These are phyloP conservation scores for Brachyalestes nurse DNA, from an alignment of 2,797 vertebrate genomes.

Conservation along the genomic window DNA sequence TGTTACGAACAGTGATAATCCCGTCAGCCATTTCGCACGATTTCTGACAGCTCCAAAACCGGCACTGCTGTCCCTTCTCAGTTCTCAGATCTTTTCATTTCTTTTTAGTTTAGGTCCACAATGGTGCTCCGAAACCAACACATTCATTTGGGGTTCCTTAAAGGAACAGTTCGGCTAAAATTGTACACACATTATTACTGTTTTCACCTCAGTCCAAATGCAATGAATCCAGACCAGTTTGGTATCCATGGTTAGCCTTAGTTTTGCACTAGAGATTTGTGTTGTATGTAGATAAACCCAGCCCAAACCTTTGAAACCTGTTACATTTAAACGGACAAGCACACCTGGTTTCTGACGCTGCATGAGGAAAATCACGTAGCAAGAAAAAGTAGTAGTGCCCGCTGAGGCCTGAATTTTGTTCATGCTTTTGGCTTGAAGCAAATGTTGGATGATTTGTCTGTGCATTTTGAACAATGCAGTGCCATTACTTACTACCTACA, in stretches of 20 bases:
- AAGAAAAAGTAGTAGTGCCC: background rate
- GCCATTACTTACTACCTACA: background rate
- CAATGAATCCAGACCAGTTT: background rate
- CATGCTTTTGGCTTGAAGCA: background rate
- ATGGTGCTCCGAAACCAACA: background rate
- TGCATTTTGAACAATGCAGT: too few relatives aligned
- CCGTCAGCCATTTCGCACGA: slow-evolving; percentile 20
- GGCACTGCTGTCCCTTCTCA: slow-evolving; percentile 6
- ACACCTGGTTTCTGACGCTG: too few relatives aligned
- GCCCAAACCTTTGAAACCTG: background rate
- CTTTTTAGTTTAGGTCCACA: background rate
- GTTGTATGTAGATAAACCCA: background rate
- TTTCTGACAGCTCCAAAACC: slow-evolving; percentile 41
- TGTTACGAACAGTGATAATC: slow-evolving; percentile 21
- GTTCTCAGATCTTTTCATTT: slow-evolving; percentile 26
- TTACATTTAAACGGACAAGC: too few relatives aligned
- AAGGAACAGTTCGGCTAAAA: background rate
- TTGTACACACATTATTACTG: background rate
- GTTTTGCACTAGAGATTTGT: background rate
- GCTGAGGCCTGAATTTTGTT: background rate
- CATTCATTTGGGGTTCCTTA: background rate
- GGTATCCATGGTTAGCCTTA: background rate
- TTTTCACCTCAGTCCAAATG: background rate
- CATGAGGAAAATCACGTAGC: background rate
- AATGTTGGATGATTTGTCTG: background rate